These are phyloP conservation scores for Melanotaenia maccullochi DNA, from an alignment of 2,797 vertebrate genomes.

Conservation along the genomic window DNA sequence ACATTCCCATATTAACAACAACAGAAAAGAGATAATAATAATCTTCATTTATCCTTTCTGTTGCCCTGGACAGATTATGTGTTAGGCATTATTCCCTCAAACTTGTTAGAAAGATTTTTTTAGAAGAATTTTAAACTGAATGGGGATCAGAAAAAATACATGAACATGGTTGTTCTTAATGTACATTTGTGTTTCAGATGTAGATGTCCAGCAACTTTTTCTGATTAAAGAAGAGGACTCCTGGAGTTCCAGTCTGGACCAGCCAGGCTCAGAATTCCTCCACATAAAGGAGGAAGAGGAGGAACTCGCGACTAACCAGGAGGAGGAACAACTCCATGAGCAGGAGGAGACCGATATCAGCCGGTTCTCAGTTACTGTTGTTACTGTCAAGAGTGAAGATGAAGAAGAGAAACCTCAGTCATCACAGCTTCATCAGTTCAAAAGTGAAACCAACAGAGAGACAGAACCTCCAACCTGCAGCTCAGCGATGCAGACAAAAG, in stretches of 20 bases:
- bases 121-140: too few species aligned
- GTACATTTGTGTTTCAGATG: slow-evolving; percentile 7
- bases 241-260: not conserved
- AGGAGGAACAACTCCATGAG: not conserved
- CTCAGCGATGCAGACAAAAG: slow-evolving; percentile 4
- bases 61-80: too few species aligned
- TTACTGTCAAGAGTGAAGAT: slow-evolving; percentile 8
- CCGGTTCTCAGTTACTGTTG: not conserved
- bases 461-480: not conserved
- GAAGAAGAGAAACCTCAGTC: slow-evolving; percentile 13
- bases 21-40: too few species aligned
- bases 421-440: not conserved
- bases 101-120: too few species aligned
- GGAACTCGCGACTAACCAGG: not conserved
- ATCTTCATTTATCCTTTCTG: too few species aligned
- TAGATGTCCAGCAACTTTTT: slow-evolving; percentile 8
- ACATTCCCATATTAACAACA: too few species aligned
- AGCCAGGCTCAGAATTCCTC: not conserved
- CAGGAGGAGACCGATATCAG: not conserved
- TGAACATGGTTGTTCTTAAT: not conserved
- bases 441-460: not conserved
- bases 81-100: too few species aligned
- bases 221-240: not conserved
- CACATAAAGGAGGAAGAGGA: slow-evolving; percentile 2
- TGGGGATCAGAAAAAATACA: too few species aligned